phyloP scores from a whole-genome alignment of 2,888 invertebrate genomes.

The Lapara coniferarum region DNA sequence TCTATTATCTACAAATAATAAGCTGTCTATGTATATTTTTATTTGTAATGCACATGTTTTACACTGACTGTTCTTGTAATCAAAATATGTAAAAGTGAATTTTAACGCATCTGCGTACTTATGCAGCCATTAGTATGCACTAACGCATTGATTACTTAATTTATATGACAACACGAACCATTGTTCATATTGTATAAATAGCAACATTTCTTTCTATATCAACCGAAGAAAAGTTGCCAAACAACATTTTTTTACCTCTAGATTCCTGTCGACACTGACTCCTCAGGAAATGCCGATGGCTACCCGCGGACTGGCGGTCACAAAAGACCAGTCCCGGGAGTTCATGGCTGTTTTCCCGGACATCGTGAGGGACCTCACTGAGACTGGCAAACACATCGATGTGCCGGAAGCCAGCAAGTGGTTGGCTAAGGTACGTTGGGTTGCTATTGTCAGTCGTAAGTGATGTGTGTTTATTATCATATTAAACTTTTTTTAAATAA shows the following conservation, averaged over 20 bases:
- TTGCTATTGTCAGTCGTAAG: conserved; percentile 54
- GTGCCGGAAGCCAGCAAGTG: conserved; percentile 91
- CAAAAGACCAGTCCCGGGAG: conserved; percentile 93
- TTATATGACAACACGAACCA: too few species aligned
- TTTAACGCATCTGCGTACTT: too few species aligned
- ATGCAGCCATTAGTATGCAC: too few species aligned
- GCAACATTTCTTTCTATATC: conserved; percentile 4
- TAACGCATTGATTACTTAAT: too few species aligned
- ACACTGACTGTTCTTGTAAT: too few species aligned
- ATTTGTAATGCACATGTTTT: too few species aligned
- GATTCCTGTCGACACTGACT: conserved; percentile 85
- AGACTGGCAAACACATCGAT: conserved; percentile 89
- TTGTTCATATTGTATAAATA: background rate
- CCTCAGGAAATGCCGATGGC: conserved; percentile 84
- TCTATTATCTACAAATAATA: background rate
- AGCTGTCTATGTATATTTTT: background rate
- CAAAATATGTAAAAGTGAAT: too few species aligned
- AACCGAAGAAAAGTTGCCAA: conserved; percentile 24
- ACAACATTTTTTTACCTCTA: conserved; percentile 54
- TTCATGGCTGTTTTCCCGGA: conserved; percentile 96
- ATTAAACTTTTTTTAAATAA: background rate
- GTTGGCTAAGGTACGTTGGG: conserved; percentile 88
- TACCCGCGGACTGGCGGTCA: conserved; percentile 85
- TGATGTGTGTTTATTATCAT: conserved; percentile 41
- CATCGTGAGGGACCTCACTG: conserved; percentile 92